A percentile compares a stretch with the other conserved stretches of the same genome.
These are phyloP conservation scores for Macrotis lagotis DNA, from an alignment of 2,113 vertebrate genomes.

Conservation along the genomic window DNA sequence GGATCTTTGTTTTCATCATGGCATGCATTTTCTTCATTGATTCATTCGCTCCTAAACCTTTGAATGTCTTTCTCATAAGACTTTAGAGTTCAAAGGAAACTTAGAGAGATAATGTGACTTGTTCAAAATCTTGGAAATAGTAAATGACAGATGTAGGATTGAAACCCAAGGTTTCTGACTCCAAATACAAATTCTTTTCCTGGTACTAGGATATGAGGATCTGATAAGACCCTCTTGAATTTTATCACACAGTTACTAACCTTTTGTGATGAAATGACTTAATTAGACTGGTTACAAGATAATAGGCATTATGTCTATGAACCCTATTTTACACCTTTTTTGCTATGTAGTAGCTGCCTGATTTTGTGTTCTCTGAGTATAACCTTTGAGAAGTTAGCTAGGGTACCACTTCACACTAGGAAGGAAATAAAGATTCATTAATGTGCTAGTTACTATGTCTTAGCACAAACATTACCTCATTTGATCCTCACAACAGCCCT, in stretches of 20 bases:
- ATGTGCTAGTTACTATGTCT: neutral
- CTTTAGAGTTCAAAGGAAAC: neutral
- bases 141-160: neutral
- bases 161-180: neutral
- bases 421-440: neutral
- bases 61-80: neutral
- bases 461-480: neutral
- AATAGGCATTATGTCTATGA: neutral
- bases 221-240: neutral
- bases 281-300: neutral
- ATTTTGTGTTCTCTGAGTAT: neutral
- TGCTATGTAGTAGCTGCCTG: neutral
- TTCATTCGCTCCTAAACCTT: neutral
- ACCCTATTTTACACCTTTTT: neutral
- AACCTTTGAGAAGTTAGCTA: neutral
- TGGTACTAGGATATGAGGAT: neutral
- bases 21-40: neutral
- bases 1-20: neutral
- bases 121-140: neutral
- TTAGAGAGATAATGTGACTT: neutral
- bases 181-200: neutral
- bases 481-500: neutral
- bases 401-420: neutral
- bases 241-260: neutral
- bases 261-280: neutral